Conservation (phyloP, 2,888 invertebrate genomes). For the Schizotus pectinicornis region DNA sequence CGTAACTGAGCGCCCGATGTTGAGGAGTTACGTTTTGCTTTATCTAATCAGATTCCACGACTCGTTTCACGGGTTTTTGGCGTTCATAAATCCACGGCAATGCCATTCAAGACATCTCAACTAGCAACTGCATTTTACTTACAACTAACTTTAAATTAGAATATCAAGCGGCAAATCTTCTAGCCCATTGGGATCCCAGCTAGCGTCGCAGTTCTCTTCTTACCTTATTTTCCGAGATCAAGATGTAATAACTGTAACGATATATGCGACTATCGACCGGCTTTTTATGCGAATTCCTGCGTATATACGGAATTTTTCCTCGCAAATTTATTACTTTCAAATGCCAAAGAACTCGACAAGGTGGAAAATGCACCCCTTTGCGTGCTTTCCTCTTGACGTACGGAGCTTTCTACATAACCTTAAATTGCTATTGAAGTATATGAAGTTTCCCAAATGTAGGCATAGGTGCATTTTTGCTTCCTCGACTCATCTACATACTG, state of each 20-base stretch:
- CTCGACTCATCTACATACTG: too few species aligned
- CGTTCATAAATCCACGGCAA: slow-evolving; percentile 39
- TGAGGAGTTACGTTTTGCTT: neutral
- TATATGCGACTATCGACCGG: slow-evolving; percentile 43
- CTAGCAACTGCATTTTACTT: slow-evolving; percentile 42
- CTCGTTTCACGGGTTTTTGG: slow-evolving; percentile 20
- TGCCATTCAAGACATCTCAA: slow-evolving; percentile 38
- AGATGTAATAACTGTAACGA: slow-evolving; percentile 47
- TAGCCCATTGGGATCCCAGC: slow-evolving; percentile 31
- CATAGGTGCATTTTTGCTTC: too few species aligned
- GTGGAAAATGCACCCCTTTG: slow-evolving; percentile 6
- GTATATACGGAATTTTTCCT: slow-evolving; percentile 19
- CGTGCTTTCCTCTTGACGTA: neutral
- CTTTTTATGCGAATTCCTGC: slow-evolving; percentile 45
- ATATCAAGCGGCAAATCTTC: slow-evolving; percentile 42
- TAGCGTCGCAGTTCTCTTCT: slow-evolving; percentile 28
- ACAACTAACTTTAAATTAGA: slow-evolving; percentile 47
- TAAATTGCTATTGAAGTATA: neutral
- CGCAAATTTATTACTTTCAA: slow-evolving; percentile 21
- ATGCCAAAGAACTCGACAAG: slow-evolving; percentile 10
- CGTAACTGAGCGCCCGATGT: too few species aligned
- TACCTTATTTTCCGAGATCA: slow-evolving; percentile 44
- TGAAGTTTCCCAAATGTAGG: too few species aligned
- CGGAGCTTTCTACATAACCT: neutral
- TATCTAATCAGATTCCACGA: slow-evolving; percentile 32